Evolutionary conservation across 1,140 invertebrate genomes (phyloP).

Genomic region (Lucilia sericata): DNA sequence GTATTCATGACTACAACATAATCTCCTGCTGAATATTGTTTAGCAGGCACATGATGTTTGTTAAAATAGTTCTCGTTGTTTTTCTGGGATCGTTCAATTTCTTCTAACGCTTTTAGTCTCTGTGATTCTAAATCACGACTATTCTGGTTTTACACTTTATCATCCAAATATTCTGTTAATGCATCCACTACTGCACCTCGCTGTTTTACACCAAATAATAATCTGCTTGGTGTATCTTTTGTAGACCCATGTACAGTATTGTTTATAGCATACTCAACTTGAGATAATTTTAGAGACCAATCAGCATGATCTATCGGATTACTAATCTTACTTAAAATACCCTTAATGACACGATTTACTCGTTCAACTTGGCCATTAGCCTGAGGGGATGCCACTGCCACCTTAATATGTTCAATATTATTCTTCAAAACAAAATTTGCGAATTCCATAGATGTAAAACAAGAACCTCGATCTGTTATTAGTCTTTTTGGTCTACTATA

Average conservation of each 20-base stretch:
- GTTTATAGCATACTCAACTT: neutral
- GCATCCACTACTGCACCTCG: neutral
- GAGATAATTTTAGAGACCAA: neutral
- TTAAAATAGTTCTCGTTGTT: neutral
- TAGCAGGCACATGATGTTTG: neutral
- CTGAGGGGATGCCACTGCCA: constrained; percentile 17
- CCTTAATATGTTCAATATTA: constrained; percentile 31
- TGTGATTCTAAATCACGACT: neutral
- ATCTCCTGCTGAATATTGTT: too few relatives aligned
- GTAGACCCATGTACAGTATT: neutral
- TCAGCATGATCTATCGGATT: neutral
- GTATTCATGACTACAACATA: too few relatives aligned
- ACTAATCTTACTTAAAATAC: too few relatives aligned
- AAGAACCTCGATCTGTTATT: too few relatives aligned
- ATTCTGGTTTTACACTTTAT: neutral
- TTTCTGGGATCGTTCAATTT: neutral
- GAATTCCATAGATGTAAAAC: too few relatives aligned
- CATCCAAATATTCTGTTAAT: neutral
- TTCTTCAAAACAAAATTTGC: neutral
- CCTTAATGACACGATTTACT: neutral
- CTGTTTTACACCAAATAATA: too few relatives aligned
- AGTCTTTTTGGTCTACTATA: too few relatives aligned
- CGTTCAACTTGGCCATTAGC: constrained; percentile 35
- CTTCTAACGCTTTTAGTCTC: neutral
- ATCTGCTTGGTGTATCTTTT: neutral